Conservation (phyloP, 2,797 vertebrate species). For the Coregonus suidteri region DNA sequence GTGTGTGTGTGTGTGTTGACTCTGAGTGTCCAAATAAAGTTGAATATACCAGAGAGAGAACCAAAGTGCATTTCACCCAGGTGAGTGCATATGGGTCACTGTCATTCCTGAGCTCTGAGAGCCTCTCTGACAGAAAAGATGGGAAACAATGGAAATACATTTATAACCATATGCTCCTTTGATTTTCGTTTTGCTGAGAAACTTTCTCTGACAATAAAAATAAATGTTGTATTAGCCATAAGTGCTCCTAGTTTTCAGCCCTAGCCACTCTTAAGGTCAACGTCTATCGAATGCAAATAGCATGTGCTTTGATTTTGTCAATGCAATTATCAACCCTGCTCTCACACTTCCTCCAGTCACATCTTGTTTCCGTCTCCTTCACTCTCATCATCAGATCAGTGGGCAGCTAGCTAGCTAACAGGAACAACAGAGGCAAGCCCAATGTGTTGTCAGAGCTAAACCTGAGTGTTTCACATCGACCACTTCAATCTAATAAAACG, state of each 20-base stretch:
- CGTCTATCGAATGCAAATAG: background rate
- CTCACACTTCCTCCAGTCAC: no score
- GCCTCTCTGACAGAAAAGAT: background rate
- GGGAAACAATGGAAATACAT: background rate
- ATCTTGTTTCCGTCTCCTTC: no score
- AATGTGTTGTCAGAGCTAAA: background rate
- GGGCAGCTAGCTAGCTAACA: background rate
- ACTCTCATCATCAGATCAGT: no score
- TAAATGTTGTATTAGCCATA: no score
- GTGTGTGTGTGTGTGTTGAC: no score
- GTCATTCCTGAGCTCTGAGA: background rate
- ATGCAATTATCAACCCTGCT: no score
- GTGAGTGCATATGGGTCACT: background rate
- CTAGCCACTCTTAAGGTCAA: no score
- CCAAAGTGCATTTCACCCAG: background rate
- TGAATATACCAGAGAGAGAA: slow-evolving; percentile 3
- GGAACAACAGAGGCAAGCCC: background rate
- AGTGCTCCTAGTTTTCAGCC: no score
- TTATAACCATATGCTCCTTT: background rate
- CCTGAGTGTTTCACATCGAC: background rate
- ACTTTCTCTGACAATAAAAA: no score
- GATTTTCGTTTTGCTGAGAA: no score
- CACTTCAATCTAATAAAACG: background rate
- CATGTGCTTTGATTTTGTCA: no score
- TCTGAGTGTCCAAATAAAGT: slow-evolving; percentile 10